Evolutionary conservation across 2,797 vertebrate genomes (phyloP), one percentile per base, ranked within the genome.

Genomic region (Eurystomus glaucurus): DNA sequence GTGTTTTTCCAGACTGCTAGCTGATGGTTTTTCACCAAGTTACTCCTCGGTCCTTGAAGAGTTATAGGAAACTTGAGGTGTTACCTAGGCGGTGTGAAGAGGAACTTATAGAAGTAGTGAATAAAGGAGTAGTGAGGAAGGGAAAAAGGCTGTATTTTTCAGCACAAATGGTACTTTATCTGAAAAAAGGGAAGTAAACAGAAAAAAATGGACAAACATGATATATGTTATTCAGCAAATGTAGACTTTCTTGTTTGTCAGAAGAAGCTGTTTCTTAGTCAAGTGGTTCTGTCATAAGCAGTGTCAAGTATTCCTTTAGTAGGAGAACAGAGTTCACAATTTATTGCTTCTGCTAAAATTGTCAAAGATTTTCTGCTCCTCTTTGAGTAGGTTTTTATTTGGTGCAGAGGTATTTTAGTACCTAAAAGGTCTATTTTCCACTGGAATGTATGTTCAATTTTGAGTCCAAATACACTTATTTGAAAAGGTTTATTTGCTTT

Each of bases 241-340:
- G 23, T 19, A 65, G 18, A 9, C 28, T 74, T 83, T 64, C n/a
- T 54, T 87, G 21, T 93, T 94, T 91, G 87, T 94, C 29, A 94
- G 57, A 96, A 91, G 19, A 75, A 81, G 45, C 54, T 85, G 31
- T 77, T 96, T 96, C 74, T 85, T 50, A 88, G 60, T 88, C 52
- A 84, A 66, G 39, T 89, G 54, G 31, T 48, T 95, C 88, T 96
- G 50, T 84, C 71, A 77, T 55, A 85, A 81, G 46, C 50, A 89
- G 43, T 82, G 68, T 86, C 81, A 95, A 96, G 41, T 89, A 62
- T 75, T 94, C 52, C 19, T 93, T 90, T 95, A 62, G 41, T 71
- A 91, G 89, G 86, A 91, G 74, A 96, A 91, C 77, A 93, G 61
- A 97, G 85, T 60, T 88, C 75, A 23, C 64, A 60, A 79, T 60